phyloP scores from a whole-genome alignment of 2,888 invertebrate genomes.

The Alsophila aescularia region DNA sequence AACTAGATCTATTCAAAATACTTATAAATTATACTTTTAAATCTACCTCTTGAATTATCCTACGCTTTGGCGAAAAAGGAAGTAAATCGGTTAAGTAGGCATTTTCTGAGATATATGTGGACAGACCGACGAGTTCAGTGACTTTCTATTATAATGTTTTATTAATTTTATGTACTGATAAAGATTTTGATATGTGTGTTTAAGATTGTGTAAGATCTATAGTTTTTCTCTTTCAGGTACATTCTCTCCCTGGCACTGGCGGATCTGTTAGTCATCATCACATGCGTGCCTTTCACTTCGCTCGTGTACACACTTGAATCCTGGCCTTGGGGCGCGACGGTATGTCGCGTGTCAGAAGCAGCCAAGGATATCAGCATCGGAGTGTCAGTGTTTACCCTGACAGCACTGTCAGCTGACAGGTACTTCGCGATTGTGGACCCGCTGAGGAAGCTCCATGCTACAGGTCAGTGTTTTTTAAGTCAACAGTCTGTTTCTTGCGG shows the following conservation, averaged over 20 bases:
- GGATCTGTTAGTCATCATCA: constrained; percentile 91
- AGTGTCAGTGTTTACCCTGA: constrained; percentile 96
- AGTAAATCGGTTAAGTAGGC: too few species aligned
- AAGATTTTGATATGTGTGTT: too few species aligned
- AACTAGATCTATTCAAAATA: too few species aligned
- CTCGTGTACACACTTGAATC: constrained; percentile 93
- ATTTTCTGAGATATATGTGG: too few species aligned
- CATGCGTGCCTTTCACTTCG: constrained; percentile 93
- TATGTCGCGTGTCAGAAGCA: constrained; percentile 93
- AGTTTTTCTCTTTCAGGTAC: constrained; percentile 84
- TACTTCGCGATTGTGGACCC: constrained; percentile 97
- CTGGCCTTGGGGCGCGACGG: constrained; percentile 94
- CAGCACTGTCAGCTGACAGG: constrained; percentile 94
- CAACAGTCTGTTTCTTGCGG: constrained; percentile 92
- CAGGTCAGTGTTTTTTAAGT: constrained; percentile 83
- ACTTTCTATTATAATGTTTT: too few species aligned
- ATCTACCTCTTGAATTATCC: too few species aligned
- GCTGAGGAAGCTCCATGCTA: constrained; percentile 90
- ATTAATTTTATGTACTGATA: too few species aligned
- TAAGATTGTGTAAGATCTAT: too few species aligned
- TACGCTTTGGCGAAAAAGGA: too few species aligned
- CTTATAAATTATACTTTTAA: too few species aligned
- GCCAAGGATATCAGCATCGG: constrained; percentile 95
- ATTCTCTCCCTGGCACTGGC: constrained; percentile 92
- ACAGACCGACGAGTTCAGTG: too few species aligned